Evolutionary conservation across 2,888 invertebrate species (phyloP).

Genomic region (Yponomeuta cagnagella): DNA sequence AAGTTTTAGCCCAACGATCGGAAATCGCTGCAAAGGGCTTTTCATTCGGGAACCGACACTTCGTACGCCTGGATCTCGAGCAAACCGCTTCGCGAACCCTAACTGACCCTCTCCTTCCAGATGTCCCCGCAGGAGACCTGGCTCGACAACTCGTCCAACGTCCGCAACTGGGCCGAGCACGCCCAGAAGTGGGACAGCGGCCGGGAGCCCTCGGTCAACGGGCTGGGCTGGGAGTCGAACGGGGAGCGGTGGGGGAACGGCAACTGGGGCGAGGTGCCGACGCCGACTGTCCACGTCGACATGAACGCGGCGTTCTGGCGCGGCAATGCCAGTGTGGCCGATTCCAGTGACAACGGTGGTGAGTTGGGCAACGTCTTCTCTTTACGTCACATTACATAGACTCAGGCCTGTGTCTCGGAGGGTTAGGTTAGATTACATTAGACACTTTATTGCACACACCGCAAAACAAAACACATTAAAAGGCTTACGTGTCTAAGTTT

Average conservation of each 20-base stretch:
- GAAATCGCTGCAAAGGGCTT: too few species aligned
- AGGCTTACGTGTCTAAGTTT: too few species aligned
- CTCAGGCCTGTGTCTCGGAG: too few species aligned
- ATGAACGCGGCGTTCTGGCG: slow-evolving; percentile 63
- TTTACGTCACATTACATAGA: too few species aligned
- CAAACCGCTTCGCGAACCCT: too few species aligned
- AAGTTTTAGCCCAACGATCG: too few species aligned
- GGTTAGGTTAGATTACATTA: too few species aligned
- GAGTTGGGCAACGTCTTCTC: slow-evolving; percentile 13
- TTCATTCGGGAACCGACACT: too few species aligned
- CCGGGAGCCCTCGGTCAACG: slow-evolving; percentile 27
- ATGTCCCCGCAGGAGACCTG: slow-evolving; percentile 42
- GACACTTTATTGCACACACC: too few species aligned
- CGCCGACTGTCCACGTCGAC: slow-evolving; percentile 64
- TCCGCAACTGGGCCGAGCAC: slow-evolving; percentile 47
- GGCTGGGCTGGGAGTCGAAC: slow-evolving; percentile 25
- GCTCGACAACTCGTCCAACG: slow-evolving; percentile 49
- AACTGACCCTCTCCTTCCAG: slow-evolving; percentile 25
- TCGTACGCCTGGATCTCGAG: too few species aligned
- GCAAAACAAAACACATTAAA: too few species aligned
- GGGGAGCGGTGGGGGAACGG: slow-evolving; percentile 42
- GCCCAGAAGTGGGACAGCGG: slow-evolving; percentile 32
- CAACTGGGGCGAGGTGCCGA: slow-evolving; percentile 39
- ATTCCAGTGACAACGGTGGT: slow-evolving; percentile 72
- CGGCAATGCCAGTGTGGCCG: slow-evolving; percentile 61